Evolutionary conservation across 2,888 invertebrate species (phyloP), one percentile per base, ranked within the genome.

Genomic region (Euspilapteryx auroguttella): DNA sequence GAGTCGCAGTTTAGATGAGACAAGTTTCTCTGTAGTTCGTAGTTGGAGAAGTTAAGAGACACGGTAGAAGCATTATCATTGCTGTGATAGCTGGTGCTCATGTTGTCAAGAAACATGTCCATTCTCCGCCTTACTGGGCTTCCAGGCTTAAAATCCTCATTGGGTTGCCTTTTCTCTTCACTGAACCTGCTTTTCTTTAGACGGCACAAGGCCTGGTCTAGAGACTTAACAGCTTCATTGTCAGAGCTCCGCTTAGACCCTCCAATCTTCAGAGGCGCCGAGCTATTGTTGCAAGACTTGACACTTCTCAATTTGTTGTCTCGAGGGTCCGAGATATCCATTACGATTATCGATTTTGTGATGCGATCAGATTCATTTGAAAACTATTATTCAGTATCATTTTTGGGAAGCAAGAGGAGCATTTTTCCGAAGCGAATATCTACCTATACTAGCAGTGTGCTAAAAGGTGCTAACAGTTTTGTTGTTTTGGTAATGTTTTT

Each of bases 31-130:
- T 59, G 49, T 20, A 73, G 38, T 39, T 73, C 73, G 32, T 71
- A 73, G 34, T 69, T 61, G 2, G 73, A 73, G 37, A 73, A 68
- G 34, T 71, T 64, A 55, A 65, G 58, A 2, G 71, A 69, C 49
- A 66, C 55, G 14, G 59, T 34, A 0, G 71, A 71, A 9, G 49
- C 40, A 34, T 56, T 63, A 20, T 61, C 56, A 27, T 38, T 45
- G 14, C 45, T 38, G 21, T 33, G 45, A 9, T 46, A 36, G 21
- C 42, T 43, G 8, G 36, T 27, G 15, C 5, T 6, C 17, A 17
- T 17, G 17, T 48, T 44, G 29, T 59, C 58, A 37, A 56, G 47
- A 27, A 55, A 56, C 45, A 58, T 49, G 6, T 52, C 49, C 20
- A 29, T 36, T 2, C 37, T 38, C 9, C 42, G 45, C 12, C 43